These are phyloP conservation scores for Jacana jacana DNA, from an alignment of 2,113 vertebrate genomes.

Conservation along the genomic window DNA sequence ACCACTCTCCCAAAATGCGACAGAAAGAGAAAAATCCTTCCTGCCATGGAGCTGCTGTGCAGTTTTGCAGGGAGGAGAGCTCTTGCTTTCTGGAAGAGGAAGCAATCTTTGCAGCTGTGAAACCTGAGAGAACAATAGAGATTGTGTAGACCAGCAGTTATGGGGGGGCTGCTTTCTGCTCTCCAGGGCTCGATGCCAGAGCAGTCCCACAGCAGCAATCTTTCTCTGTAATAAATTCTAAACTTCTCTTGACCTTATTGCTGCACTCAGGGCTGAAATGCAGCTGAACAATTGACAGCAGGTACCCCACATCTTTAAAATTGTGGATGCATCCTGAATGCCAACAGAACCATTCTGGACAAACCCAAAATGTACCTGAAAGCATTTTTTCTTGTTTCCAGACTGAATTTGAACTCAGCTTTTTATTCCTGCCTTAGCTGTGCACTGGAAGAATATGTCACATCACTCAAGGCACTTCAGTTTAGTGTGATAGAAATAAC, in stretches of 20 bases:
- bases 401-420: background rate
- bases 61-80: background rate
- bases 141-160: background rate
- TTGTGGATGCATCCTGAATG: background rate
- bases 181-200: background rate
- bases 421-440: background rate
- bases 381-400: background rate
- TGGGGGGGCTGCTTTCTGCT: constrained; percentile 1
- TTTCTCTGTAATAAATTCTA: constrained; percentile 26
- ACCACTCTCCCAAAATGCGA: background rate
- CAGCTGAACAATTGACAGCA: background rate
- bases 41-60: background rate
- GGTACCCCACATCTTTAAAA: background rate
- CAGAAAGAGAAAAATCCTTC: background rate
- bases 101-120: constrained; percentile 60
- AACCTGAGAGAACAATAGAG: constrained; percentile 59
- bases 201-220: constrained; percentile 16
- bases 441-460: background rate
- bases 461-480: background rate
- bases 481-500: background rate
- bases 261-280: background rate
- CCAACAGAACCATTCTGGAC: background rate
- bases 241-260: constrained; percentile 33
- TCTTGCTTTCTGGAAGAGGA: constrained; percentile 8
- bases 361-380: background rate